Evolutionary conservation across 2,113 vertebrate species (phyloP).

Genomic region (Toxotes chatareus): DNA sequence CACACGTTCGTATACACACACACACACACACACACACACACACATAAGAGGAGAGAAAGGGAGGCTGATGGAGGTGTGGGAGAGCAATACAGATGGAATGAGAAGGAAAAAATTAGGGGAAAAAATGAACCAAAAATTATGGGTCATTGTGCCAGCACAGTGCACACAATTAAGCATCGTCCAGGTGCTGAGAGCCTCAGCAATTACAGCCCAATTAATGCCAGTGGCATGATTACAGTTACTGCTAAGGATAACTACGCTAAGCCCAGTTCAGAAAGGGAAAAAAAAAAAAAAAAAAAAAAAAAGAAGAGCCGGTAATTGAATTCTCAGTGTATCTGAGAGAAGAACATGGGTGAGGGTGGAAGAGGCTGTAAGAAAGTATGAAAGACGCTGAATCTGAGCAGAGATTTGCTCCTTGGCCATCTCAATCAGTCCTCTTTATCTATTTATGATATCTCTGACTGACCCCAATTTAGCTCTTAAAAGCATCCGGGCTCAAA

Average conservation of each 20-base stretch:
- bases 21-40: conserved; percentile 13
- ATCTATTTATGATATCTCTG: conserved; percentile 55
- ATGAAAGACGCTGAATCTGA: conserved; percentile 36
- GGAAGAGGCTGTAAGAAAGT: conserved; percentile 27
- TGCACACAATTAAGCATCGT: conserved; percentile 89
- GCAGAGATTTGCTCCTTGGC: conserved; percentile 47
- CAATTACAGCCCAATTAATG: conserved; percentile 89
- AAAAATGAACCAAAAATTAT: conserved; percentile 85
- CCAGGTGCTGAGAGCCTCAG: conserved; percentile 86
- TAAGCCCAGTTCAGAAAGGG: conserved; percentile 64
- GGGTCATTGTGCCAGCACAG: conserved; percentile 87
- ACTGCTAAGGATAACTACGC: conserved; percentile 81
- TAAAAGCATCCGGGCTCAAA: conserved; percentile 29
- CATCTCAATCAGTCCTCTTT: conserved; percentile 50
- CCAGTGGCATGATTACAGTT: conserved; percentile 83
- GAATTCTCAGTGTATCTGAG: conserved; percentile 75
- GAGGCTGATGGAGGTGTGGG: conserved; percentile 64
- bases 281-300: conserved; percentile 3
- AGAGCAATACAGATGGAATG: conserved; percentile 66
- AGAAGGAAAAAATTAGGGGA: conserved; percentile 65
- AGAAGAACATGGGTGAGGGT: conserved; percentile 47
- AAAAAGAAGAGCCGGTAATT: conserved; percentile 75
- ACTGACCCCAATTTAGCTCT: conserved; percentile 48
- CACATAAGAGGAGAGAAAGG: conserved; percentile 34
- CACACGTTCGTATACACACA: conserved; percentile 8